These are phyloP conservation scores for Scaptomyza tumidula DNA, from an alignment of 2,888 invertebrate genomes.

Conservation along the genomic window DNA sequence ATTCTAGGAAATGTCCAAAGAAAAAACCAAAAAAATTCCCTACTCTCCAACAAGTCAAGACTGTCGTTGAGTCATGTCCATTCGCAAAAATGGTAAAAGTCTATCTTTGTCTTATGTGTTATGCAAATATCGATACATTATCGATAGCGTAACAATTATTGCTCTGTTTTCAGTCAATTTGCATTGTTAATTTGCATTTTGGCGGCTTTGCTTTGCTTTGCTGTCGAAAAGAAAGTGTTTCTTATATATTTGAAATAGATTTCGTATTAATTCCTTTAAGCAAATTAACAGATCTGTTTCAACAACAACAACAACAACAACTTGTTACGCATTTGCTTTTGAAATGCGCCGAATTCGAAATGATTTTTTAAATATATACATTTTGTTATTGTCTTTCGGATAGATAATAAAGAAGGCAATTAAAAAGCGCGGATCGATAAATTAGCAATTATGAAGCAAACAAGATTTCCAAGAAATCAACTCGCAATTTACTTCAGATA, in stretches of 20 bases:
- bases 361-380: conserved; percentile 14
- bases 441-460: conserved; percentile 69
- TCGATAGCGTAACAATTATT: conserved; percentile 60
- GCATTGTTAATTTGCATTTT: conserved; percentile 49
- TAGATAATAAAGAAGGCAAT: conserved; percentile 57
- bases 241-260: no score
- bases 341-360: conserved; percentile 48
- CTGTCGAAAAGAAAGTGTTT: conserved; percentile 58
- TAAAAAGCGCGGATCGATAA: conserved; percentile 62
- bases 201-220: background rate
- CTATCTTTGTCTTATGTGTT: background rate
- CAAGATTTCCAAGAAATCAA: conserved; percentile 57
- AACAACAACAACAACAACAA: conserved; percentile 21
- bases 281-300: conserved; percentile 61
- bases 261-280: conserved; percentile 36
- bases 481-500: background rate
- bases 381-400: conserved; percentile 28
- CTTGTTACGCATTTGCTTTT: conserved; percentile 55
- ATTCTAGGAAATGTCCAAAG: no score
- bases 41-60: background rate
- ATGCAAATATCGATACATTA: conserved; percentile 61
- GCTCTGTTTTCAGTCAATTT: conserved; percentile 58
- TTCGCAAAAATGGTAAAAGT: no score
- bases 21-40: no score
- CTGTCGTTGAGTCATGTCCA: no score